Base-by-base conservation (phyloP, 1,140 invertebrate species). In the Drosophila kikkawai region DNA sequence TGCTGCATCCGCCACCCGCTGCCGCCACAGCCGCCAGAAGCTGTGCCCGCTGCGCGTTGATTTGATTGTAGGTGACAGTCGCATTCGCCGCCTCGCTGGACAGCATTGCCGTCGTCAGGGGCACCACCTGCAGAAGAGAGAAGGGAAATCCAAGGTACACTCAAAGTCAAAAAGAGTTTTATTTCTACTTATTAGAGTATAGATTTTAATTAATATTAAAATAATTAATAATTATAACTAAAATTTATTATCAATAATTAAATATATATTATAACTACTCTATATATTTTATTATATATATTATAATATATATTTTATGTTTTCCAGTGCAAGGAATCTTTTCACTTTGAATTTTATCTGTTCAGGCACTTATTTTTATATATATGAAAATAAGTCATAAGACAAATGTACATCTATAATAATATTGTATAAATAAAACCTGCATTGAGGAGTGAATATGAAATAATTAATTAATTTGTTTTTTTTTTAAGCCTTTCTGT, bases 51-150 rank as follows among this genome's bases (percentile, higher is more conserved):
- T 92, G 91, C 19, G 91, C 63, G 37, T 79, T 92, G 59, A 92
- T 92, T 67, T 92, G 91, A 82, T 91, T 92, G 67, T 90, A 92
- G 70, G 79, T 87, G 77, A 90, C 76, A 75, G 91, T 80, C 36
- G 83, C 69, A 64, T 75, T 91, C 63, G 71, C 45, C 55, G 81
- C 73, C 71, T 90, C 86, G 39, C 59, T 58, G 55, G 82, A 45
- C 71, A 86, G 64, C 66, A 80, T 53, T 32, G 86, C 90, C 15
- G 81, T 81, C 48, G 78, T 80, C 57, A 82, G 73, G 19, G 68
- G 61, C 29, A 73, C 70, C 48, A 83, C 67, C 81, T 88, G 75
- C 8, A 65, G 74, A 37, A 15, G 7, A 69, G 47, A 71, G 37
- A 5, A 44, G 19, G 39, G 3, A 13, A 26, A 12, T 37, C 37